These are phyloP conservation scores for Argentina silus DNA, from an alignment of 2,797 vertebrate genomes.

Conservation along the genomic window DNA sequence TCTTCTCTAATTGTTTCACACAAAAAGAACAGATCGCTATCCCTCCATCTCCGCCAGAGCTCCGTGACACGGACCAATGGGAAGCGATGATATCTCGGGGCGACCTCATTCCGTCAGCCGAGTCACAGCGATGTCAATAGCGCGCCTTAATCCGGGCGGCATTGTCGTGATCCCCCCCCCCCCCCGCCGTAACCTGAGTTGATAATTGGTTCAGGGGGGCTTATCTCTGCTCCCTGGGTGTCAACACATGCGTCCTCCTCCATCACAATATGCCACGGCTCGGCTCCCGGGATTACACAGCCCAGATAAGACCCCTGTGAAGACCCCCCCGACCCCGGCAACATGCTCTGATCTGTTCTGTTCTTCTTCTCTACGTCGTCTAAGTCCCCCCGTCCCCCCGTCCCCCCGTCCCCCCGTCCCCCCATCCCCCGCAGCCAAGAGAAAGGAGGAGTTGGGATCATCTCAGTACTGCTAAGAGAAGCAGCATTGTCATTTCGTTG, in stretches of 20 bases:
- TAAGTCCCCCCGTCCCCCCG: too few relatives aligned
- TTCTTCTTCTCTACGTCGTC: too few relatives aligned
- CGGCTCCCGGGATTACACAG: conserved; percentile 12
- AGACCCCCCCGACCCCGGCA: too few relatives aligned
- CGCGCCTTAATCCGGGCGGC: conserved; percentile 1
- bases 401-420: too few relatives aligned
- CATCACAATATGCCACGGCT: neutral
- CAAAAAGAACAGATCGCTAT: neutral
- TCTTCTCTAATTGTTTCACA: neutral
- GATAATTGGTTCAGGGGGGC: conserved; percentile 24
- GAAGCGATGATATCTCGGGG: neutral
- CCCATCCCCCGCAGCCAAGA: too few relatives aligned
- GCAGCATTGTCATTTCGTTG: neutral
- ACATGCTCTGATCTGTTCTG: too few relatives aligned
- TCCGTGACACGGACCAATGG: neutral
- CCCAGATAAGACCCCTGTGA: neutral
- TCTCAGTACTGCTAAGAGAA: neutral
- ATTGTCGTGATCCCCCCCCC: conserved; percentile 6
- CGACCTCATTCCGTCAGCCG: neutral
- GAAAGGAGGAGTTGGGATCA: neutral
- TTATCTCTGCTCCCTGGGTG: neutral
- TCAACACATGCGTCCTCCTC: conserved; percentile 14
- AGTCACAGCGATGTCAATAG: neutral
- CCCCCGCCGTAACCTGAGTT: neutral
- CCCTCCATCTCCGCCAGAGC: neutral